A percentile compares a stretch with the other conserved stretches of the same genome.
These are phyloP conservation scores for Ichneumoninae sp. DNA, from an alignment of 2,888 invertebrate genomes.

Conservation along the genomic window DNA sequence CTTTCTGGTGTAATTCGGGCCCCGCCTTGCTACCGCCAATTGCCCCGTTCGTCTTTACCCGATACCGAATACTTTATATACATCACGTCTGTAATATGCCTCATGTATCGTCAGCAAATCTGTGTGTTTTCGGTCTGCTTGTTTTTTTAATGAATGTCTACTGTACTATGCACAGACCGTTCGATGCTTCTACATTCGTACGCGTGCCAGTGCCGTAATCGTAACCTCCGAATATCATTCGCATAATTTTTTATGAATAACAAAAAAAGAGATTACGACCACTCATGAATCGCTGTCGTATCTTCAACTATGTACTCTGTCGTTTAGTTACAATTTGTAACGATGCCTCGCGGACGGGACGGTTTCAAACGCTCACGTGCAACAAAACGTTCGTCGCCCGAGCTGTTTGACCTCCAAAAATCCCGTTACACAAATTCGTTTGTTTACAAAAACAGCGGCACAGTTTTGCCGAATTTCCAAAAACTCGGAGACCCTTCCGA, in stretches of 20 bases:
- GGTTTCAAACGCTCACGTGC: neutral
- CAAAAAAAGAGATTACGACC: neutral
- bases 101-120: constrained; percentile 14
- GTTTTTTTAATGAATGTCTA: constrained; percentile 3
- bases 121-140: constrained; percentile 16
- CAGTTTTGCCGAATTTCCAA: neutral
- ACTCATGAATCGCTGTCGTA: too few species aligned
- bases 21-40: constrained; percentile 82
- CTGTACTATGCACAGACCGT: neutral
- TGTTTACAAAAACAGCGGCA: neutral
- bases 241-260: neutral
- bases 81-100: constrained; percentile 59
- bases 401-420: neutral
- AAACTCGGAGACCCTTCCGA: constrained; percentile 43
- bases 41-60: constrained; percentile 81
- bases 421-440: constrained; percentile 23
- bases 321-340: too few species aligned
- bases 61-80: constrained; percentile 72
- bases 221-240: constrained; percentile 3
- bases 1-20: constrained; percentile 82
- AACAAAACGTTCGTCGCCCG: neutral
- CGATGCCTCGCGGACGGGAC: neutral
- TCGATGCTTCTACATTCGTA: constrained; percentile 20
- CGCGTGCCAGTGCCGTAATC: constrained; percentile 42
- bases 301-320: too few species aligned